Base-by-base conservation (phyloP, 2,797 vertebrate genomes). In the Pseudomugil tenellus region DNA sequence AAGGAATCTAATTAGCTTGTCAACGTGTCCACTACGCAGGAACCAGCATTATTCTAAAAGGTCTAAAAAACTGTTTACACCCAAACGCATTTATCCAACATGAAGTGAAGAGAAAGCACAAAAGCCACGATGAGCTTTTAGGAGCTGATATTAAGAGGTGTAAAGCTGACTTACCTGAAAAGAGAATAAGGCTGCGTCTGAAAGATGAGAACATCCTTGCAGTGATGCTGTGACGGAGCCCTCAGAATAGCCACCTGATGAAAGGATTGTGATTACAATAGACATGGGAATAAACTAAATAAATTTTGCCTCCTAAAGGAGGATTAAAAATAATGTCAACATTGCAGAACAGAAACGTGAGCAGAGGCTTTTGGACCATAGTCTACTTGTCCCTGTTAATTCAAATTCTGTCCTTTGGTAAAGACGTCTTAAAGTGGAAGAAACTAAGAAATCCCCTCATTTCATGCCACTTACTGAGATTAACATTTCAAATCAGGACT, bases 171-270 rank as follows among this genome's bases (percentile, higher is more conserved):
- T 82, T 91, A 97, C 97, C 97, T 96, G 89, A 92, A 91, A 52
- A 99, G 95, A 1, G 97, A 94, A 63, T 97, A 96, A 0, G 97
- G 97, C 25, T 97, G 95, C 3, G 93, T 97, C 89, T 97, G 97
- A 83, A 98, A 97, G 82, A 98, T 90, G 67, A 99, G 41, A 82
- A 98, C 90, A 72, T 98, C 96, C 66, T 93, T 95, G 94, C 96
- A 97, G 89, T 95, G 93, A 57, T 83, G 61, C 28, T 90, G 74
- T 0, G 85, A 77, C 0, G 92, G 92, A 58, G 83, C 73, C 54
- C 87, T 88, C 51, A 95, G 76, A 31, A 93, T 55, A 9, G 84
- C 64, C 64, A 95, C 72, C 94, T 94, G 76, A 25, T 6, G 0
- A 21, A 29, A 16, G 23, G 19, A 46, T 46, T 9, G 3, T n/a